Conservation (phyloP, 1,140 invertebrate species). For the Lanistes nyassanus region DNA sequence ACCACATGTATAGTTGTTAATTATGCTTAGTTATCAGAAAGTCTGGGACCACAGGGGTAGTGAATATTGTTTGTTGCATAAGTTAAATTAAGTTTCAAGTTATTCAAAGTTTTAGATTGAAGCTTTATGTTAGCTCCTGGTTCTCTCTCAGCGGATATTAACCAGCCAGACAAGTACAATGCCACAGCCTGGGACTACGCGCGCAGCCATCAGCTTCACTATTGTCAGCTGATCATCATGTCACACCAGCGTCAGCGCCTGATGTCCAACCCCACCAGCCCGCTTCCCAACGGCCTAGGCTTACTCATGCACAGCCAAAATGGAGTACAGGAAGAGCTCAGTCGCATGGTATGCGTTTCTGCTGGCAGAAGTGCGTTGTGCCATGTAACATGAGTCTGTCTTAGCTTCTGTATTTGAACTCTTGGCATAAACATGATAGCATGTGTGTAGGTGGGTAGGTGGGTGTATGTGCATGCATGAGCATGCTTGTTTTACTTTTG, state of each 20-base stretch:
- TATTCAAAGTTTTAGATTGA: no score
- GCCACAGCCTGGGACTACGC: constrained; percentile 66
- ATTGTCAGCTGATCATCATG: constrained; percentile 66
- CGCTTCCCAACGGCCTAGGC: constrained; percentile 50
- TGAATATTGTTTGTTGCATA: no score
- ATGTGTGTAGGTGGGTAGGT: no score
- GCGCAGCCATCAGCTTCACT: constrained; percentile 61
- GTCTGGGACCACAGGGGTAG: no score
- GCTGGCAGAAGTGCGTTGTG: background rate
- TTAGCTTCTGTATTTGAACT: no score
- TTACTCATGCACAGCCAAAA: constrained; percentile 30
- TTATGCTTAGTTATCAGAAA: no score
- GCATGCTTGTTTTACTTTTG: no score
- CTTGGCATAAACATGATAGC: no score
- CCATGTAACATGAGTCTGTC: no score
- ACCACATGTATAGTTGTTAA: no score
- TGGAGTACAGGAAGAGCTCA: constrained; percentile 33
- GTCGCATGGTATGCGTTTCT: constrained; percentile 9
- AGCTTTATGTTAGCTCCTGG: background rate
- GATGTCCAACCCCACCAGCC: constrained; percentile 49
- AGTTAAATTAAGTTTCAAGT: no score
- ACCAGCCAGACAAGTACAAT: constrained; percentile 54
- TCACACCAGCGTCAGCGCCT: constrained; percentile 61
- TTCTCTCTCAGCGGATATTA: constrained; percentile 54
- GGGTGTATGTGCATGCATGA: no score